phyloP scores from a whole-genome alignment of 2,113 vertebrate species.

The Notechis scutatus region DNA sequence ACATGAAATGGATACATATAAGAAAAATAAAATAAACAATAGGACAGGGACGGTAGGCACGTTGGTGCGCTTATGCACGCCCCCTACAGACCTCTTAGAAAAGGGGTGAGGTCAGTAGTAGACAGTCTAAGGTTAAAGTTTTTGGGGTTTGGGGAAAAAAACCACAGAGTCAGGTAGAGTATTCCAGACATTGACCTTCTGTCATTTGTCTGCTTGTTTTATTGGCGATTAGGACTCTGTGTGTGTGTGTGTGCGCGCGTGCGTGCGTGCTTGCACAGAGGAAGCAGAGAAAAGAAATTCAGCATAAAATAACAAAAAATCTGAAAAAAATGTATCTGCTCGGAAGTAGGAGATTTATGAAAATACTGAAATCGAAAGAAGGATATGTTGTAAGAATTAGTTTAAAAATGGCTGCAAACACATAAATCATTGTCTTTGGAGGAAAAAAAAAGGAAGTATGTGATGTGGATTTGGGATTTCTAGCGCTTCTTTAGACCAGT shows the following conservation, averaged over 20 bases:
- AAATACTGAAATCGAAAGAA: background rate
- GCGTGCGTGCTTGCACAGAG: background rate
- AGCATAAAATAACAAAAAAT: background rate
- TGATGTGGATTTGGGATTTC: conserved; percentile 38
- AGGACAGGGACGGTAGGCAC: too few species aligned
- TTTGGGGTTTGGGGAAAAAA: too few species aligned
- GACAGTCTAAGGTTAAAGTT: too few species aligned
- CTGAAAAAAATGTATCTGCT: background rate
- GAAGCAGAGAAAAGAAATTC: background rate
- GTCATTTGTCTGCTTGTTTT: conserved; percentile 4
- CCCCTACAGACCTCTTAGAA: too few species aligned
- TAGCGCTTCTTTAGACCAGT: conserved; percentile 33
- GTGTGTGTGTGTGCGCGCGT: background rate
- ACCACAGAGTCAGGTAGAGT: too few species aligned
- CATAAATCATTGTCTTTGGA: background rate
- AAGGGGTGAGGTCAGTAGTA: too few species aligned
- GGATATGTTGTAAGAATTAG: background rate
- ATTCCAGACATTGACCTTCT: background rate
- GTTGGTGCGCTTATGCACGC: too few species aligned
- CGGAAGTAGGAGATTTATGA: background rate
- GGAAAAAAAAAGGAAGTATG: conserved; percentile 37
- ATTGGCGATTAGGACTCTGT: background rate
- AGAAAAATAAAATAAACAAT: too few species aligned
- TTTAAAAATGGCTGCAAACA: background rate
- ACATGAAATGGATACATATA: too few species aligned